phyloP scores from a whole-genome alignment of 2,113 vertebrate genomes.

The Rhineura floridana region DNA sequence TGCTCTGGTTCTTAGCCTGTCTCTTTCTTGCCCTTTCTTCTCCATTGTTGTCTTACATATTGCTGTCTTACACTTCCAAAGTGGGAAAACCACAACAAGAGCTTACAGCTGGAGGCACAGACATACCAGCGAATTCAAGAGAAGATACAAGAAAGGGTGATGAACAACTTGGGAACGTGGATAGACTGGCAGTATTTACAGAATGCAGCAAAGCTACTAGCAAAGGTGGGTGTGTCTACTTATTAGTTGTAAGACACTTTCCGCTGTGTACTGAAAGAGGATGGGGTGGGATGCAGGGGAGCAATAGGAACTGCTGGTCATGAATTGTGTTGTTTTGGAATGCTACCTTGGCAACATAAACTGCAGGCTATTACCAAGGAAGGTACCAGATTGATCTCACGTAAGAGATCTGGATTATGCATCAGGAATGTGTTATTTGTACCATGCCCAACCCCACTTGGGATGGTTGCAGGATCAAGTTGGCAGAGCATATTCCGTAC shows the following conservation, averaged over 20 bases:
- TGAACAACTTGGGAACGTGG: conserved; percentile 99
- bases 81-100: conserved; percentile 99
- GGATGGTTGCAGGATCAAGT: neutral
- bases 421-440: neutral
- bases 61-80: conserved; percentile 60
- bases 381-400: neutral
- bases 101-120: conserved; percentile 96
- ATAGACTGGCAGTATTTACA: conserved; percentile 99
- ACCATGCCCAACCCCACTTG: neutral
- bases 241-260: neutral
- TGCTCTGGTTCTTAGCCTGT: conserved; percentile 36
- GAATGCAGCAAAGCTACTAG: conserved; percentile 96
- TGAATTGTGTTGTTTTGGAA: neutral
- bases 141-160: conserved; percentile 98
- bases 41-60: conserved; percentile 46
- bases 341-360: neutral
- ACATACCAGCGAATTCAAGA: conserved; percentile 99
- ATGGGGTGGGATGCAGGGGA: neutral
- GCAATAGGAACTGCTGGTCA: neutral
- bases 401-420: neutral
- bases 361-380: neutral
- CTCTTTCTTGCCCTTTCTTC: conserved; percentile 53
- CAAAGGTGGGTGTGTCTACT: conserved; percentile 83
- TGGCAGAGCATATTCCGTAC: neutral
- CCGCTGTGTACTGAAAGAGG: neutral